Conservation (phyloP, 2,888 invertebrate species). For the Zhuqinia jingwanae region DNA sequence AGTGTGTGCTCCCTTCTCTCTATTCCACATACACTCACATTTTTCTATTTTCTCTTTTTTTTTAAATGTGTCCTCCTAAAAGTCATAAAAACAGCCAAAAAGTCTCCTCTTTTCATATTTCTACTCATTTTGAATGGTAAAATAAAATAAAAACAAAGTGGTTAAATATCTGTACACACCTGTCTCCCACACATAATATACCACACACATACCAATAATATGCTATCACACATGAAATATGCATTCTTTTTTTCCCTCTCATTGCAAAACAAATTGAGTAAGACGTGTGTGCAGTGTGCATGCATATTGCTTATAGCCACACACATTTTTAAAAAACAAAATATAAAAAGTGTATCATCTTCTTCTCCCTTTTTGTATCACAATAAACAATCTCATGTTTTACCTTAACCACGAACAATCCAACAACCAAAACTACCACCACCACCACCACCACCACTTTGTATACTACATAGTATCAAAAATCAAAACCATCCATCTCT, state of each 20-base stretch:
- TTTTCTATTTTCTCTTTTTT: constrained; percentile 16
- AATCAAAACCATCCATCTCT: no score
- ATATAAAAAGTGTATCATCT: constrained; percentile 26
- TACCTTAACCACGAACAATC: background rate
- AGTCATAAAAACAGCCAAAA: constrained; percentile 45
- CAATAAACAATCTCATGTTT: constrained; percentile 23
- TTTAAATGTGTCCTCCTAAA: constrained; percentile 45
- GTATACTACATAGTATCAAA: no score
- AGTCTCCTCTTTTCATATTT: background rate
- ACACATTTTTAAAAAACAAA: background rate
- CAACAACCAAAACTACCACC: background rate
- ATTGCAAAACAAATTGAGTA: constrained; percentile 30
- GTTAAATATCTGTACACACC: constrained; percentile 16
- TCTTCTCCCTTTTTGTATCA: background rate
- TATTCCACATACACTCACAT: constrained; percentile 3
- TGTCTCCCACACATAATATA: constrained; percentile 18
- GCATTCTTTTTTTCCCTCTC: constrained; percentile 16
- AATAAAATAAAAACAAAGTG: no score
- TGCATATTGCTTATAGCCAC: background rate
- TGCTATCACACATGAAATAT: constrained; percentile 17
- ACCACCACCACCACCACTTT: no score
- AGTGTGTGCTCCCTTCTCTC: background rate
- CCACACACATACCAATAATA: background rate
- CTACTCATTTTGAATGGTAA: no score
- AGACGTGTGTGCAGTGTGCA: background rate